Conservation (phyloP, 2,888 invertebrate genomes). For the Crocallis elinguaria region DNA sequence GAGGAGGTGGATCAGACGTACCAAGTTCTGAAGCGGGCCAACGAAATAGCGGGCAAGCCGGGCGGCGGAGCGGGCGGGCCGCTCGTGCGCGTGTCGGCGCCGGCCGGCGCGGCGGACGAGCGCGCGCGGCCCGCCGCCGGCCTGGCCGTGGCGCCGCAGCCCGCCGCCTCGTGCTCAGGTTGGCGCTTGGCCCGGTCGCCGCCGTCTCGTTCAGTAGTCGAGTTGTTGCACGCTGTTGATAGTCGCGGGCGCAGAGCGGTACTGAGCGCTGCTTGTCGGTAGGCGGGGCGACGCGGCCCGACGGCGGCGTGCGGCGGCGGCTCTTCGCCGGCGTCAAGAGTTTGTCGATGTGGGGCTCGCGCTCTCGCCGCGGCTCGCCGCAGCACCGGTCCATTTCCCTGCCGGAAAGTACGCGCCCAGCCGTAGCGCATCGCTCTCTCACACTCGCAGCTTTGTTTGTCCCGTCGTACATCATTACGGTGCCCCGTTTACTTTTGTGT, state of each 20-base stretch:
- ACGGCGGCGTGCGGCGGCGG: constrained; percentile 89
- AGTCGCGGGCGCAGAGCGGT: constrained; percentile 77
- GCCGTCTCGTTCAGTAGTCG: constrained; percentile 80
- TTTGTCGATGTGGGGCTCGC: constrained; percentile 90
- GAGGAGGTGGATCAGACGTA: constrained; percentile 96
- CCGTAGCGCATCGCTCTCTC: constrained; percentile 76
- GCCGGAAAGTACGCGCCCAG: constrained; percentile 91
- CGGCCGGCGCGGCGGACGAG: constrained; percentile 67
- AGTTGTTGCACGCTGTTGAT: constrained; percentile 76
- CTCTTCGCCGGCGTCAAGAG: constrained; percentile 93
- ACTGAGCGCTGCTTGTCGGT: constrained; percentile 80
- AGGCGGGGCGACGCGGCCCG: constrained; percentile 82
- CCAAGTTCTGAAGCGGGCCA: constrained; percentile 97
- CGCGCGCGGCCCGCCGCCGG: constrained; percentile 79
- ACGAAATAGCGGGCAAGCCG: constrained; percentile 90
- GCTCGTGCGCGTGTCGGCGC: constrained; percentile 75
- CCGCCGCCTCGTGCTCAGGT: constrained; percentile 90
- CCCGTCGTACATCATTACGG: constrained; percentile 69
- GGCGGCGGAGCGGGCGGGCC: constrained; percentile 65
- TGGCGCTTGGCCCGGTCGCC: constrained; percentile 76
- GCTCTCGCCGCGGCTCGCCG: constrained; percentile 87
- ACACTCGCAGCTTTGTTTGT: constrained; percentile 80
- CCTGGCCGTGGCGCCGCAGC: constrained; percentile 87
- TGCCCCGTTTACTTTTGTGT: constrained; percentile 76
- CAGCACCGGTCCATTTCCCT: constrained; percentile 93